Evolutionary conservation across 1,140 invertebrate genomes (phyloP).

Genomic region (Cyphomyrmex costatus): DNA sequence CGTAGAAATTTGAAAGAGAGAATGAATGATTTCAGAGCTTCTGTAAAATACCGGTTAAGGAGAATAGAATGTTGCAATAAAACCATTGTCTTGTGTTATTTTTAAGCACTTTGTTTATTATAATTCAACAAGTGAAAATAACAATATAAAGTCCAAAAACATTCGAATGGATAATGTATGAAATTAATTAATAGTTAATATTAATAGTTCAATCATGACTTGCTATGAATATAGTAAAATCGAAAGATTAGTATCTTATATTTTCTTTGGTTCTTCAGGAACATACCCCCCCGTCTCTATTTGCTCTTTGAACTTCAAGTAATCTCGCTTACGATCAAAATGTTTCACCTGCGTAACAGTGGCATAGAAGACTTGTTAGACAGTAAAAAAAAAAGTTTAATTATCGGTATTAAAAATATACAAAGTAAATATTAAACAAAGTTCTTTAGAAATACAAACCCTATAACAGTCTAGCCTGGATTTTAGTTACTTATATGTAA

Average conservation of each 20-base stretch:
- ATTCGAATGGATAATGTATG: constrained; percentile 46
- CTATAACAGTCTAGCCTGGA: too few relatives aligned
- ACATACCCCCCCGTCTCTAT: constrained; percentile 95
- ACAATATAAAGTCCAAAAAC: constrained; percentile 38
- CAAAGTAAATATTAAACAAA: constrained; percentile 33
- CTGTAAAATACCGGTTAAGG: constrained; percentile 66
- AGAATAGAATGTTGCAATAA: constrained; percentile 66
- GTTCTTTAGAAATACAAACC: neutral
- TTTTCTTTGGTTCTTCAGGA: constrained; percentile 84
- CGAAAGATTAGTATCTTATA: constrained; percentile 68
- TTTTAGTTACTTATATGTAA: too few relatives aligned
- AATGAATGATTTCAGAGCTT: constrained; percentile 28
- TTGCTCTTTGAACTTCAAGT: constrained; percentile 95
- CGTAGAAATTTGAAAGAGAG: constrained; percentile 14
- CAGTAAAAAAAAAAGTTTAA: constrained; percentile 39
- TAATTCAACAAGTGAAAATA: constrained; percentile 62
- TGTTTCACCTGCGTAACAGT: constrained; percentile 92
- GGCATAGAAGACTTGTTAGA: constrained; percentile 54
- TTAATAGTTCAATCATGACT: constrained; percentile 66
- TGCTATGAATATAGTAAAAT: constrained; percentile 61
- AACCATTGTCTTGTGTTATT: constrained; percentile 70
- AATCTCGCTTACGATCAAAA: constrained; percentile 96
- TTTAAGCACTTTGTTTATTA: constrained; percentile 75
- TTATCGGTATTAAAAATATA: constrained; percentile 16
- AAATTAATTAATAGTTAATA: constrained; percentile 65